A percentile compares a stretch with the other conserved stretches of the same genome.
These are phyloP conservation scores for Nerophis lumbriciformis DNA, from an alignment of 2,113 vertebrate species.

Conservation along the genomic window DNA sequence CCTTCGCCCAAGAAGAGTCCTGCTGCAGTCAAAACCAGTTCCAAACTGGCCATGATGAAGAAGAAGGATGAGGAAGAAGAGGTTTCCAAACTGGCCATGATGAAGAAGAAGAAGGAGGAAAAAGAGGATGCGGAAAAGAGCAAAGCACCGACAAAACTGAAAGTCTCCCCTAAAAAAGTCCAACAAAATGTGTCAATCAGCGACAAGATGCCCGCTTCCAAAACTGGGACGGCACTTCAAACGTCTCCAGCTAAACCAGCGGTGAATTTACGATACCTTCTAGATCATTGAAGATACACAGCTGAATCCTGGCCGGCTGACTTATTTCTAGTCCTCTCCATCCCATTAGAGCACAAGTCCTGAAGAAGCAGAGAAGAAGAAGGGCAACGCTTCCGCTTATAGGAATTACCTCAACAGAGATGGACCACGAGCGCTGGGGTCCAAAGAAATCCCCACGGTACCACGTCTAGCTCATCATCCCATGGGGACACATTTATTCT, in stretches of 20 bases:
- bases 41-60: conserved; percentile 81
- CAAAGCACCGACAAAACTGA: conserved; percentile 54
- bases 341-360: conserved; percentile 74
- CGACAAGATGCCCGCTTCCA: conserved; percentile 51
- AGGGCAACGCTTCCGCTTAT: conserved; percentile 80
- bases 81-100: conserved; percentile 73
- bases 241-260: conserved; percentile 81
- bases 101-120: conserved; percentile 77
- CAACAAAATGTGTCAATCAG: conserved; percentile 1
- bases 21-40: conserved; percentile 66
- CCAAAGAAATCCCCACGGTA: conserved; percentile 91
- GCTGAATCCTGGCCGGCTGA: neutral
- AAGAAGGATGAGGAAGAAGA: conserved; percentile 52
- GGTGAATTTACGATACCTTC: conserved; percentile 62
- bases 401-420: conserved; percentile 92
- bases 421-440: conserved; percentile 91
- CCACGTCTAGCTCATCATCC: conserved; percentile 5
- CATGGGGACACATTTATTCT: neutral
- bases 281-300: neutral
- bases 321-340: neutral
- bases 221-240: conserved; percentile 69
- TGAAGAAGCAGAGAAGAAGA: conserved; percentile 87
- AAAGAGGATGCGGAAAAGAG: conserved; percentile 36
- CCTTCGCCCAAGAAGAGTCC: conserved; percentile 58
- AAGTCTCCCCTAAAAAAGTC: conserved; percentile 68